phyloP scores from a whole-genome alignment of 2,797 vertebrate species.

The Cossypha caffra region DNA sequence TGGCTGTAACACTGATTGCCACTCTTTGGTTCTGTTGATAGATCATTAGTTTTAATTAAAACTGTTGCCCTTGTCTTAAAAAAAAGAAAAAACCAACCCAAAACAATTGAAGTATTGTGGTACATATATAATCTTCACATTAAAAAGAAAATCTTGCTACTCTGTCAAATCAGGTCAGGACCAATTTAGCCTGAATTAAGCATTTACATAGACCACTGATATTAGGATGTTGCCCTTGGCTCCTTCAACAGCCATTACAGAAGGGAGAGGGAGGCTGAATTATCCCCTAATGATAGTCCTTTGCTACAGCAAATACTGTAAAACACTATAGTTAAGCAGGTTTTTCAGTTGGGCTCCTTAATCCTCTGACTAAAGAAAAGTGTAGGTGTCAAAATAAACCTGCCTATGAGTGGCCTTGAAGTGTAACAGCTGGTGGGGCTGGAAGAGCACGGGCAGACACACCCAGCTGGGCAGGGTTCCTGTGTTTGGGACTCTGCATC shows the following conservation, averaged over 20 bases:
- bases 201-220: rapidly evolving
- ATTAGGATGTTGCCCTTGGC: neutral
- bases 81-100: neutral
- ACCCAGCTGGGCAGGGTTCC: neutral
- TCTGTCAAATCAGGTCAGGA: neutral
- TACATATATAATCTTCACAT: neutral
- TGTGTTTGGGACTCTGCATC: no score
- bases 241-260: neutral
- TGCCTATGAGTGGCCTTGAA: rapidly evolving
- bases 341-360: neutral
- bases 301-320: neutral
- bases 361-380: neutral
- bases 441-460: neutral
- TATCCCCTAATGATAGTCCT: neutral
- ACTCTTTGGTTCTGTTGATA: neutral
- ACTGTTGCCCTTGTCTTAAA: neutral
- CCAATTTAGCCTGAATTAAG: neutral
- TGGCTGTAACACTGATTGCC: neutral
- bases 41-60: neutral
- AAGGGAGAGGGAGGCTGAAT: neutral
- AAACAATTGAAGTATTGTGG: neutral
- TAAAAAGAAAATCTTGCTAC: neutral
- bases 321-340: no score
- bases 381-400: neutral
- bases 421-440: neutral